Base-by-base conservation (phyloP, 37 sponge, comb jelly and placozoan genomes). In the Crambe crambe region DNA sequence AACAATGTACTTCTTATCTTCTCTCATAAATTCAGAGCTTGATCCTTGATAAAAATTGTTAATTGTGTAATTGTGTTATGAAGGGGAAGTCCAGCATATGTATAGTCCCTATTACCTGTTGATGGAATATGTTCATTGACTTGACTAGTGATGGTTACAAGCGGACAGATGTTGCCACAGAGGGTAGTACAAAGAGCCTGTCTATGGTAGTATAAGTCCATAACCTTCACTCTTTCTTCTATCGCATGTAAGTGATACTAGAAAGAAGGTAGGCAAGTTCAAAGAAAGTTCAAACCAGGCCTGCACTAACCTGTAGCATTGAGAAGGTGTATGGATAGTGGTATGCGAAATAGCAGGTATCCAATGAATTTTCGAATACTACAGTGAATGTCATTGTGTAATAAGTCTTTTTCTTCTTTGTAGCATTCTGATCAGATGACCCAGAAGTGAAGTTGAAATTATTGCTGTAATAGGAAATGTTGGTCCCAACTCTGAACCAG, bases 271-370 rank as follows among this genome's bases (percentile, higher is more conserved):
- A 60, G 17, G 17, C 3, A 21, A 6, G 25, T 60, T 25, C 17
- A 5, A 9, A 25, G 17, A 60, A 60, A 47, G 12, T 6, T 12
- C 12, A 47, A 6, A 15, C 12, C 51, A 15, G 51, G 12, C 51
- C 12, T 47, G 51, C 51, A 47, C 61, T 35, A 2, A 82, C 82
- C 66, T 71, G 41, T 15, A 82, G 65, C 82, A 82, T 81, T 22
- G 90, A 78, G 77, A 87, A 94, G 37, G 90, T 76, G 76, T 90
- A 94, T 1, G 95, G 95, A 54, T 81, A 94, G 74, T 94, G 95
- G 74, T 90, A 94, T 57, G 95, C 95, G 26, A 94, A 31, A 75
- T 87, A 94, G 82, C 95, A 94, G 74, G 35, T 65, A 41, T 94
- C 95, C 0, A 61, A 70, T 30, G 32, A 21, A 51, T 85, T 76